Conservation (phyloP, 1,140 invertebrate species). For the Hylyphantes graminicola region DNA sequence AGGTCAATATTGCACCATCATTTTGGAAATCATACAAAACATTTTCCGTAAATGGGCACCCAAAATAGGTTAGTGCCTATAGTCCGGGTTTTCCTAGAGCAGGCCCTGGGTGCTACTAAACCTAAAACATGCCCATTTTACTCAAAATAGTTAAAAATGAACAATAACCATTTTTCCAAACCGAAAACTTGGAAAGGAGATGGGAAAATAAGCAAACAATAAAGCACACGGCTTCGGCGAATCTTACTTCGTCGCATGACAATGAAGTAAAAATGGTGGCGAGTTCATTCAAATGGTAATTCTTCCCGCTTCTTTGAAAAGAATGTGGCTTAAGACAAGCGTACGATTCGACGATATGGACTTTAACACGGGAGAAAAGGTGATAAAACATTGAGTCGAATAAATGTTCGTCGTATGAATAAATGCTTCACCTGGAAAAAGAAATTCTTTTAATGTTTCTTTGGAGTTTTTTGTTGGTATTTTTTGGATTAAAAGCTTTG, state of each 20-base stretch:
- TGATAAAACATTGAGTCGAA: conserved; percentile 38
- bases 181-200: background rate
- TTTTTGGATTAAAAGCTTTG: conserved; percentile 45
- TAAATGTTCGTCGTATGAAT: background rate
- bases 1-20: no score
- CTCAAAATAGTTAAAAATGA: no score
- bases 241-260: conserved; percentile 10
- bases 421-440: background rate
- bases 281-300: conserved; percentile 58
- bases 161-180: no score
- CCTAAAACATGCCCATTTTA: no score
- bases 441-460: background rate
- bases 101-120: no score
- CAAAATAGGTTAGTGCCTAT: no score
- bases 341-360: conserved; percentile 8
- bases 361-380: conserved; percentile 34
- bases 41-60: no score
- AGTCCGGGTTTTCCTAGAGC: no score
- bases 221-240: background rate
- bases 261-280: conserved; percentile 59
- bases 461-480: background rate
- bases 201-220: conserved; percentile 42
- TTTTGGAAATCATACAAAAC: no score
- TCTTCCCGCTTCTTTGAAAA: background rate
- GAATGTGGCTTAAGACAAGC: conserved; percentile 42